phyloP scores from a whole-genome alignment of 1,140 invertebrate species.

The Drosophila pseudoobscura region DNA sequence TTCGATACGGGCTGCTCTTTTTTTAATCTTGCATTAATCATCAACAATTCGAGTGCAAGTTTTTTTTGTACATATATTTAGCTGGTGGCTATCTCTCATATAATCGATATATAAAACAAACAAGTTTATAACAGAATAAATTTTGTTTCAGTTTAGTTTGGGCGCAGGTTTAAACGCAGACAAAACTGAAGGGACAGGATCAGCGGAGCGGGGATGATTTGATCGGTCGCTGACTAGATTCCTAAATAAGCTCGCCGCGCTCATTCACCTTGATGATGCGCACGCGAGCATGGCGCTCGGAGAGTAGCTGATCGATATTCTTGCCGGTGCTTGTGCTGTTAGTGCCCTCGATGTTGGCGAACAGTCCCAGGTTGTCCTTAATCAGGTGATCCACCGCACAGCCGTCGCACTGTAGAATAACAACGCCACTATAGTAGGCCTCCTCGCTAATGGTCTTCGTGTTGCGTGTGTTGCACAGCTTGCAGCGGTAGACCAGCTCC shows the following conservation, averaged over 20 bases:
- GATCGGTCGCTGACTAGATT: slow-evolving; percentile 49
- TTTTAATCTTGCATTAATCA: slow-evolving; percentile 47
- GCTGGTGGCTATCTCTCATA: slow-evolving; percentile 4
- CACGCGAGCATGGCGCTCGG: slow-evolving; percentile 88
- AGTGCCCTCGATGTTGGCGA: slow-evolving; percentile 87
- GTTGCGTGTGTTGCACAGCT: slow-evolving; percentile 91
- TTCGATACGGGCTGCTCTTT: slow-evolving; percentile 29
- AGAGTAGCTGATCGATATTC: slow-evolving; percentile 93
- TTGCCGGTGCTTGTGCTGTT: slow-evolving; percentile 86
- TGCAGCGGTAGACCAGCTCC: slow-evolving; percentile 92
- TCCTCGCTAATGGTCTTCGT: slow-evolving; percentile 91
- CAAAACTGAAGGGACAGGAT: slow-evolving; percentile 1
- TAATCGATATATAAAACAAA: not conserved
- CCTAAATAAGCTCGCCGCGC: slow-evolving; percentile 76
- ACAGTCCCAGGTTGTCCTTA: slow-evolving; percentile 96
- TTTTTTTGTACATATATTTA: slow-evolving; percentile 15
- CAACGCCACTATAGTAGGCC: slow-evolving; percentile 93
- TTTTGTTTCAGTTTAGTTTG: not conserved
- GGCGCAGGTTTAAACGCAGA: not conserved
- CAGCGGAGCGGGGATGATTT: slow-evolving; percentile 9
- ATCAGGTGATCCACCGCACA: slow-evolving; percentile 95
- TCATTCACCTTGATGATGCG: slow-evolving; percentile 81
- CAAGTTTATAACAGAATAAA: not conserved
- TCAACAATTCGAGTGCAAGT: slow-evolving; percentile 34
- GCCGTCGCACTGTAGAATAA: slow-evolving; percentile 93